These are phyloP conservation scores for Corydoras maculifer DNA, from an alignment of 2,113 vertebrate species.

Conservation along the genomic window DNA sequence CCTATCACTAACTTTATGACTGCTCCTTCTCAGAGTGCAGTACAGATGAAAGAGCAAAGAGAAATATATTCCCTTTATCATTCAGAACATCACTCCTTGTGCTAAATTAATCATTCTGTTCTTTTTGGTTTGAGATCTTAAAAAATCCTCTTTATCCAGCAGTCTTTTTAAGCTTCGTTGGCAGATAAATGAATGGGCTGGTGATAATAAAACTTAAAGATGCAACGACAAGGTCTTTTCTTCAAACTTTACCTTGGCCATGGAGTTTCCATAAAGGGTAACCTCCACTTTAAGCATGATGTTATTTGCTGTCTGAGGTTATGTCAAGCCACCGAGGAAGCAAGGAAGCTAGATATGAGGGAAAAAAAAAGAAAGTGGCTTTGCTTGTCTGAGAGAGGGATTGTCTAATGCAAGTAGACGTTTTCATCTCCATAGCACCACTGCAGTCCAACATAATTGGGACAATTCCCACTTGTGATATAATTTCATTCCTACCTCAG, in stretches of 20 bases:
- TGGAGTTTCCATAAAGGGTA: constrained; percentile 18
- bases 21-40: constrained; percentile 28
- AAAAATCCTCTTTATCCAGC: constrained; percentile 29
- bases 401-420: constrained; percentile 43
- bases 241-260: neutral
- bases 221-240: neutral
- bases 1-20: constrained; percentile 28
- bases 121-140: constrained; percentile 37
- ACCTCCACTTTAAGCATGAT: constrained; percentile 10
- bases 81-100: constrained; percentile 43
- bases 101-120: constrained; percentile 52
- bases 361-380: constrained; percentile 3
- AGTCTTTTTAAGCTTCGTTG: constrained; percentile 17
- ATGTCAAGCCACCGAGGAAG: constrained; percentile 12
- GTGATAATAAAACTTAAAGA: constrained; percentile 22
- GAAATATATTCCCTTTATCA: constrained; percentile 54
- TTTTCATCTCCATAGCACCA: constrained; percentile 41
- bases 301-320: constrained; percentile 17
- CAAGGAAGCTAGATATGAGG: neutral
- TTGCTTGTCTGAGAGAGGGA: constrained; percentile 13
- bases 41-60: constrained; percentile 45
- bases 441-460: constrained; percentile 50
- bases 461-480: constrained; percentile 51
- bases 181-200: constrained; percentile 8
- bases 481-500: constrained; percentile 50